Conservation (phyloP, 1,140 invertebrate genomes). For the Gryon sp. region DNA sequence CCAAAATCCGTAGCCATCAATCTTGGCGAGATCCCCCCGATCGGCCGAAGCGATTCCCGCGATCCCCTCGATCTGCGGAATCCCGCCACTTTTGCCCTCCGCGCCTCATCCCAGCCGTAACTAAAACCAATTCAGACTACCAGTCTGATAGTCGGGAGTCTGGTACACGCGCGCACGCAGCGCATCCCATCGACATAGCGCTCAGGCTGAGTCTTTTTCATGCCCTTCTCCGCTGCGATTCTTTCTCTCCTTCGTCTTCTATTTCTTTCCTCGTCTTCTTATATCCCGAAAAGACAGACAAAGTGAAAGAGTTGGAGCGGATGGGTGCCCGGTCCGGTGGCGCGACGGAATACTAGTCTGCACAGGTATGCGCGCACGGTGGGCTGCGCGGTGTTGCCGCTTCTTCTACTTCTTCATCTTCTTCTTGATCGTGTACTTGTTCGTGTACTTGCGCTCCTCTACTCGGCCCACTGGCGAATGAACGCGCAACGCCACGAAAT, state of each 20-base stretch:
- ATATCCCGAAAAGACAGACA: slow-evolving; percentile 49
- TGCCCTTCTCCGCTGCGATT: background rate
- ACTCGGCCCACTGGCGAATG: too few relatives aligned
- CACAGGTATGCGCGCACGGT: slow-evolving; percentile 41
- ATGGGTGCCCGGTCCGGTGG: slow-evolving; percentile 25
- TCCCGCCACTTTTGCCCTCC: background rate
- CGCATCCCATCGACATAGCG: slow-evolving; percentile 17
- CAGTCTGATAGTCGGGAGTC: slow-evolving; percentile 25
- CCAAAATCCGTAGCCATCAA: slow-evolving; percentile 40
- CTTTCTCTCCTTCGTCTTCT: too few relatives aligned
- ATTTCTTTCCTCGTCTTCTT: too few relatives aligned
- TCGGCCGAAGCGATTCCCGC: slow-evolving; percentile 1
- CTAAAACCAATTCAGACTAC: slow-evolving; percentile 43
- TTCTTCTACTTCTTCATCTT: slow-evolving; percentile 5
- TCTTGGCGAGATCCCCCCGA: slow-evolving; percentile 19
- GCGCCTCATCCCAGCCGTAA: background rate
- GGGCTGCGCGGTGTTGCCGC: slow-evolving; percentile 39
- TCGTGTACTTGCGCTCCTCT: too few relatives aligned
- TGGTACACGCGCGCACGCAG: slow-evolving; percentile 27
- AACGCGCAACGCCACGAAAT: slow-evolving; percentile 27
- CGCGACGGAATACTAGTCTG: slow-evolving; percentile 17
- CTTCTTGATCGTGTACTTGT: background rate
- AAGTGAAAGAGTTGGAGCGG: slow-evolving; percentile 20
- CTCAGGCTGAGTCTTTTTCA: slow-evolving; percentile 9
- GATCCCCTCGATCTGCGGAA: background rate